Conservation (phyloP, 2,888 invertebrate genomes). For the Heliconius erato region DNA sequence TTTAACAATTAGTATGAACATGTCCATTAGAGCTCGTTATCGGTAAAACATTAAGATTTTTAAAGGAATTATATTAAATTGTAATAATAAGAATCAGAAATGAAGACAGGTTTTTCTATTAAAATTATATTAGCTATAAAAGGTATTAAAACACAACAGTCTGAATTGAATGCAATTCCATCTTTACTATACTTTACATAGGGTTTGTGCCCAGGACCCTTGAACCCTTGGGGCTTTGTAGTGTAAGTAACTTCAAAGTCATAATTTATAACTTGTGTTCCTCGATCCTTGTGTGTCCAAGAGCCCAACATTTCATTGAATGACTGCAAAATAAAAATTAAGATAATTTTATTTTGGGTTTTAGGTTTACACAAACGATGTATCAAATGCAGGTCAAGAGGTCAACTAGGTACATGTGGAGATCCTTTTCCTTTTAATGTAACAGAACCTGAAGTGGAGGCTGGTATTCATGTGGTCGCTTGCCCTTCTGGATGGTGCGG, state of each 20-base stretch:
- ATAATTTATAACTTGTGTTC: neutral
- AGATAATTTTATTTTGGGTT: slow-evolving; percentile 79
- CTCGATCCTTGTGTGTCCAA: neutral
- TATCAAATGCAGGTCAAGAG: slow-evolving; percentile 93
- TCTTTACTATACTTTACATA: too few species aligned
- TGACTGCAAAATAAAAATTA: neutral
- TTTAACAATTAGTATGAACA: neutral
- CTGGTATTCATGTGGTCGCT: slow-evolving; percentile 91
- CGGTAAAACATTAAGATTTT: neutral
- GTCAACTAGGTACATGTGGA: slow-evolving; percentile 94
- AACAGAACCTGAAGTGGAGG: slow-evolving; percentile 89
- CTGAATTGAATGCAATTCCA: too few species aligned
- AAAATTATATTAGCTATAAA: neutral
- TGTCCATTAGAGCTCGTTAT: slow-evolving; percentile 11
- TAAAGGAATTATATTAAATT: neutral
- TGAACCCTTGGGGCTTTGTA: too few species aligned
- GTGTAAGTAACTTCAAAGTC: too few species aligned
- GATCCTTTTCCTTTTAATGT: slow-evolving; percentile 93
- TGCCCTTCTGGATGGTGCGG: slow-evolving; percentile 97
- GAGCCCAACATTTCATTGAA: too few species aligned
- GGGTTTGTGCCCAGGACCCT: too few species aligned
- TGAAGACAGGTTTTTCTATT: neutral
- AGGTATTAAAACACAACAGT: neutral
- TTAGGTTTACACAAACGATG: slow-evolving; percentile 91
- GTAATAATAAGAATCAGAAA: neutral